phyloP scores from a whole-genome alignment of 92 coral and sea anemone genomes.

The Desmophyllum pertusum region DNA sequence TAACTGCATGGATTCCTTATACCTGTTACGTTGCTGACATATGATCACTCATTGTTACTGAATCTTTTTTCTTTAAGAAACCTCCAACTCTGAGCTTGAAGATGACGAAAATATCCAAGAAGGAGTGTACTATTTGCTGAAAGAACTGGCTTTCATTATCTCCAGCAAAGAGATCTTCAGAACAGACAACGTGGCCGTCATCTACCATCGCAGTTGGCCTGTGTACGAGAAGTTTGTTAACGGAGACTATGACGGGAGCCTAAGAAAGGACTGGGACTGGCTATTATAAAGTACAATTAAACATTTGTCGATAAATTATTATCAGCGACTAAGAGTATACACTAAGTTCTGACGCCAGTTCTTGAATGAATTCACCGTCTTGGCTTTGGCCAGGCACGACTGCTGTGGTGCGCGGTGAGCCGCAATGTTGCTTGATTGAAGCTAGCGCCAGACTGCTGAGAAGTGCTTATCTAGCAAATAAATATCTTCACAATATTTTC shows the following conservation, averaged over 20 bases:
- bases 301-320: not conserved
- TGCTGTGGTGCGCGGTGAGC: no score
- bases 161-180: slow-evolving; percentile 68
- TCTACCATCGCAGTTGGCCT: slow-evolving; percentile 74
- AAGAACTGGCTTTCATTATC: slow-evolving; percentile 71
- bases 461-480: no score
- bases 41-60: not conserved
- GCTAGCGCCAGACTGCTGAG: no score
- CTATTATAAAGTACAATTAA: slow-evolving; percentile 41
- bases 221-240: slow-evolving; percentile 74
- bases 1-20: no score
- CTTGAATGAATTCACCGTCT: no score
- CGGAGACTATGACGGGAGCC: slow-evolving; percentile 73
- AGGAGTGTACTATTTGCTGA: slow-evolving; percentile 64
- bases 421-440: no score
- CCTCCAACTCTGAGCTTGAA: slow-evolving; percentile 49
- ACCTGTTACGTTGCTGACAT: not conserved
- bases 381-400: no score
- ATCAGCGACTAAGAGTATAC: no score
- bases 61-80: slow-evolving; percentile 15
- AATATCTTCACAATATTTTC: no score
- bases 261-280: slow-evolving; percentile 68
- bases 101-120: slow-evolving; percentile 72
- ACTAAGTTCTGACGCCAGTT: no score
- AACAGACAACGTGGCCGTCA: slow-evolving; percentile 64